Conservation (phyloP, 1,140 invertebrate species). For the Drosophila paulistorum region DNA sequence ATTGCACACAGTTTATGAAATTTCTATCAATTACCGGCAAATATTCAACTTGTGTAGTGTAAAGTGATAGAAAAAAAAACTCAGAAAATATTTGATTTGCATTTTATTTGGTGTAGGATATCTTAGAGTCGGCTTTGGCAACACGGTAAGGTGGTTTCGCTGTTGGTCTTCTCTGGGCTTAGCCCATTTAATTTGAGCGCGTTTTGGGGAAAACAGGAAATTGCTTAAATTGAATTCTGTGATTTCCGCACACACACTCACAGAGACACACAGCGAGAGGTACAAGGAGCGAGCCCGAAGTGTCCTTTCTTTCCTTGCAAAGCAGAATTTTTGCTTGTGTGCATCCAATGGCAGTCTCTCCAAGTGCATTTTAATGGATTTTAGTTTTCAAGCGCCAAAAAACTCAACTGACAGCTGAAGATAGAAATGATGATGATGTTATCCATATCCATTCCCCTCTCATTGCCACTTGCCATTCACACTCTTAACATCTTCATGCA, state of each 20-base stretch:
- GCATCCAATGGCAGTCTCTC: slow-evolving; percentile 45
- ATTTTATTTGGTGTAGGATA: neutral
- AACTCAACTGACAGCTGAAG: slow-evolving; percentile 24
- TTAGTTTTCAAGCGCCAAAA: slow-evolving; percentile 26
- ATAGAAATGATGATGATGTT: slow-evolving; percentile 16
- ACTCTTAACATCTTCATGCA: slow-evolving; percentile 30
- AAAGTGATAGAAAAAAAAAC: too few relatives aligned
- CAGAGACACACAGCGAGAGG: neutral
- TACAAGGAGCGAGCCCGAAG: neutral
- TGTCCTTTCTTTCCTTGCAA: slow-evolving; percentile 26
- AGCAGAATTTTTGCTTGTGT: slow-evolving; percentile 14
- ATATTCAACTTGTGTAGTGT: too few relatives aligned
- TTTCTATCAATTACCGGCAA: neutral
- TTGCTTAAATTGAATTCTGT: slow-evolving; percentile 76
- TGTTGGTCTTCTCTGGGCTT: slow-evolving; percentile 15
- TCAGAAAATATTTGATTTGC: too few relatives aligned
- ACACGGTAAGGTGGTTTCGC: neutral
- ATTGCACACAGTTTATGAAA: neutral
- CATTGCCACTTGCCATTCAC: slow-evolving; percentile 1
- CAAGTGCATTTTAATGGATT: slow-evolving; percentile 72
- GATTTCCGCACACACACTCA: slow-evolving; percentile 51
- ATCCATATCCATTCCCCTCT: neutral
- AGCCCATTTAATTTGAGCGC: slow-evolving; percentile 63
- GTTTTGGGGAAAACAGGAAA: slow-evolving; percentile 71
- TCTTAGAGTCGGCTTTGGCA: neutral